Percentiles rank a stretch among this genome's conserved stretches.
Conservation (phyloP, 2,113 vertebrate species). For the Cephalophus harveyi region DNA sequence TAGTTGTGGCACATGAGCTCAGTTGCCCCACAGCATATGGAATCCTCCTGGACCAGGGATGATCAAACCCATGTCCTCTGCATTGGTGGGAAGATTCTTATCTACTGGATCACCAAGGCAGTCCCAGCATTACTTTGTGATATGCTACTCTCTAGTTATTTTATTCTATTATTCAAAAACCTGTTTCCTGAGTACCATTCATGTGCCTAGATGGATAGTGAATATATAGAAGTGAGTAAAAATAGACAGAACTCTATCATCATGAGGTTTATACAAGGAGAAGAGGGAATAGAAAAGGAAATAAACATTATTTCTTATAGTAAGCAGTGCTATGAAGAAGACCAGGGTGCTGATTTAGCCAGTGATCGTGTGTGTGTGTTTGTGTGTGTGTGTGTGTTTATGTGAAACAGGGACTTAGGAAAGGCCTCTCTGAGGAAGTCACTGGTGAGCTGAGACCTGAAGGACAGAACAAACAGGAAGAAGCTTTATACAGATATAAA, state of each 20-base stretch:
- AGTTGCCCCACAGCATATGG: neutral
- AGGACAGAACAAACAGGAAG: neutral
- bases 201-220: neutral
- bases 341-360: neutral
- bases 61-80: neutral
- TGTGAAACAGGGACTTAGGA: neutral
- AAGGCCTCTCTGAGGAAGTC: neutral
- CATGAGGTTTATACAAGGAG: neutral
- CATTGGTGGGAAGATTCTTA: neutral
- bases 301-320: neutral
- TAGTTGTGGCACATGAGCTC: neutral
- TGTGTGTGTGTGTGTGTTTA: no score
- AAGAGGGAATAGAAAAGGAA: neutral
- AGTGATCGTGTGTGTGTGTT: neutral
- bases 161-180: neutral
- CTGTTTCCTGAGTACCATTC: neutral
- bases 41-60: neutral
- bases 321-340: neutral
- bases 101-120: neutral
- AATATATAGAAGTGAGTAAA: neutral
- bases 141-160: neutral
- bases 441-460: neutral
- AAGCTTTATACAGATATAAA: neutral
- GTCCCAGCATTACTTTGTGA: neutral
- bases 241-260: neutral